Percentiles rank a stretch among this genome's conserved stretches.
Evolutionary conservation across 2,113 vertebrate species (phyloP).

Genomic region (Corythornis vintsioides): DNA sequence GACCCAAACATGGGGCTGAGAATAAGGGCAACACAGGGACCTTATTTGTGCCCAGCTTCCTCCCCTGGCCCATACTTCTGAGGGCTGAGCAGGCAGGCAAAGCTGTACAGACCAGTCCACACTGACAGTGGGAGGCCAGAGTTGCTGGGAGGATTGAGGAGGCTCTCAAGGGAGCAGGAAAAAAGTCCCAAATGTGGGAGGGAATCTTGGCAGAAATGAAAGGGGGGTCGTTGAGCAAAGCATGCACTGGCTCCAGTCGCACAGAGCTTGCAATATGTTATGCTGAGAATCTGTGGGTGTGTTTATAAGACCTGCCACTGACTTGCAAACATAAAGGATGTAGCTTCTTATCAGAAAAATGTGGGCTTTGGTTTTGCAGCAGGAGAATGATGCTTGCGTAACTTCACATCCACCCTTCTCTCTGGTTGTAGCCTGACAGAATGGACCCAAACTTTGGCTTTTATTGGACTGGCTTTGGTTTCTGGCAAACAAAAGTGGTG

Average conservation of each 20-base stretch:
- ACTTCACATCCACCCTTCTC: neutral
- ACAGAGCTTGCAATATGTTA: constrained; percentile 39
- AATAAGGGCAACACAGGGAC: neutral
- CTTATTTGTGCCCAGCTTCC: neutral
- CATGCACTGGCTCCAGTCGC: constrained; percentile 5
- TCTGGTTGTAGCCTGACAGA: neutral
- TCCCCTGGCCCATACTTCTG: neutral
- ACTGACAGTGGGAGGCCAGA: neutral
- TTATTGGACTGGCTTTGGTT: neutral
- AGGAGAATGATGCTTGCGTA: neutral
- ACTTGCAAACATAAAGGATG: constrained; percentile 41
- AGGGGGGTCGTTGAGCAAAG: constrained; percentile 49
- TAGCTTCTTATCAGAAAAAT: constrained; percentile 46
- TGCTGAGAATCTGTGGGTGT: constrained; percentile 46
- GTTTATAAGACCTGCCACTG: constrained; percentile 57
- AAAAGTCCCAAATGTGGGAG: constrained; percentile 51
- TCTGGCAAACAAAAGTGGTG: neutral
- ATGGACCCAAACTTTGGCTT: neutral
- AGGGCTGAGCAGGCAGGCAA: neutral
- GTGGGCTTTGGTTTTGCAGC: neutral
- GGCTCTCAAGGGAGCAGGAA: constrained; percentile 25
- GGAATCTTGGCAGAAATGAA: constrained; percentile 62
- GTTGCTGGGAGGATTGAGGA: constrained; percentile 18
- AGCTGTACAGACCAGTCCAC: neutral
- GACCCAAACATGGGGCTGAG: neutral